Base-by-base conservation (phyloP, 2,113 vertebrate genomes). In the Nyctibius bracteatus region DNA sequence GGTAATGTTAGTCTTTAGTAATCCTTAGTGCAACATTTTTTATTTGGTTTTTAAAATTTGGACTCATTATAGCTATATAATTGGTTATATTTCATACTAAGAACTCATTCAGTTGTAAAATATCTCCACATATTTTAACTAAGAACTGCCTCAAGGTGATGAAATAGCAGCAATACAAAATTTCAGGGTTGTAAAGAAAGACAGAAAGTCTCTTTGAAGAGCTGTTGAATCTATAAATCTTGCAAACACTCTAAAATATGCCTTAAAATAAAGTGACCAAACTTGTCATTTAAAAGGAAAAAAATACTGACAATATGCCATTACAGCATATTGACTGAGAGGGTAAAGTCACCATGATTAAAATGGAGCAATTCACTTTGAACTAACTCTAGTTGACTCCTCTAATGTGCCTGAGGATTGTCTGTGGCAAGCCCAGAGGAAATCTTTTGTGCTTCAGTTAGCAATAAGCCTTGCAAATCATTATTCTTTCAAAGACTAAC, bases 291-390 rank as follows among this genome's bases (percentile, higher is more conserved):
- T 96, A 94, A 94, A 92, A 37, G 30, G 35, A 28, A 63, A 51
- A 83, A 79, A 85, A 73, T 61, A 88, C 90, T 65, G 70, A 90
- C 51, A 67, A 70, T 81, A 70, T 71, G 81, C 89, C 86, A 84
- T 91, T 86, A 89, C 37, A 90, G 90, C 61, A 54, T 74, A 97
- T 92, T 93, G 95, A 97, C 87, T 68, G 94, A 96, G 84, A 90
- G 66, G 74, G 84, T 93, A 91, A 93, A 98, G 95, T 97, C 96
- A 87, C 75, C 88, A 82, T 83, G 96, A 98, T 98, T 96, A 97
- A 98, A 98, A 98, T 71, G 58, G 86, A 98, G 94, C 90, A 96
- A 98, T 97, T 98, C 97, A 95, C 97, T 98, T 98, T 98, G 98
- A 98, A 98, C 95, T 98, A 97, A 98, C 97, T 98, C 96, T 96